Base-by-base conservation (phyloP, 2,888 invertebrate genomes). In the Taenaris catops region DNA sequence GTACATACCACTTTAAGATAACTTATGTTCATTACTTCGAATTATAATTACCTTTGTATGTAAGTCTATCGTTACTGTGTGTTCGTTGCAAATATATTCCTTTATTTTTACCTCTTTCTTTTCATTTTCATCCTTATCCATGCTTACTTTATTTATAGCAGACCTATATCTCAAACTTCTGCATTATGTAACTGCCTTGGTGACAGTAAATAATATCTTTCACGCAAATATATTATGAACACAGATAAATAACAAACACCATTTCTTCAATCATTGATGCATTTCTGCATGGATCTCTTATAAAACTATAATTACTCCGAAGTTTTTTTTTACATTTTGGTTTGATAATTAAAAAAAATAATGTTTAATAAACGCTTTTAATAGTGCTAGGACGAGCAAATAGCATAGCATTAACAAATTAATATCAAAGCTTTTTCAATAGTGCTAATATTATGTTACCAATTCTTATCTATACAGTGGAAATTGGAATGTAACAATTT, bases 31-130 rank as follows among this genome's bases (percentile, higher is more conserved):
- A 70, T 70, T 76, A 72, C 68, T 71, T 72, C 58, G 48, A 51
- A 48, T 56, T 54, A 48, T 51, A 56, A 49, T 53, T 53, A 58
- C 52, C 50, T 55, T 70, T 66, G 58, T 69, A 65, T 72, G 66
- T 80, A 73, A 80, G 68, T 71, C 62, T 71, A 65, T 76, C 78
- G 84, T 84, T 80, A 81, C 58, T 71, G 73, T 79, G 84, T 83
- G 83, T 83, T 80, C 80, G 84, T 84, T 84, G 80, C 86, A 84
- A 86, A 84, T 86, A 84, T 83, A 84, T 70, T 80, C 72, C 76
- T 83, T 83, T 84, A 80, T 84, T 84, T 80, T 75, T 75, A 80
- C 64, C 71, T 75, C 69, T 74, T 78, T 83, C 80, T 86, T 84
- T 84, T 83, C 74, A 83, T 84, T 86, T 69, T 80, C 83, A 83